Percentiles rank a stretch among this genome's conserved stretches.
These are phyloP conservation scores for Microchirus variegatus DNA, from an alignment of 2,797 vertebrate genomes.

Conservation along the genomic window DNA sequence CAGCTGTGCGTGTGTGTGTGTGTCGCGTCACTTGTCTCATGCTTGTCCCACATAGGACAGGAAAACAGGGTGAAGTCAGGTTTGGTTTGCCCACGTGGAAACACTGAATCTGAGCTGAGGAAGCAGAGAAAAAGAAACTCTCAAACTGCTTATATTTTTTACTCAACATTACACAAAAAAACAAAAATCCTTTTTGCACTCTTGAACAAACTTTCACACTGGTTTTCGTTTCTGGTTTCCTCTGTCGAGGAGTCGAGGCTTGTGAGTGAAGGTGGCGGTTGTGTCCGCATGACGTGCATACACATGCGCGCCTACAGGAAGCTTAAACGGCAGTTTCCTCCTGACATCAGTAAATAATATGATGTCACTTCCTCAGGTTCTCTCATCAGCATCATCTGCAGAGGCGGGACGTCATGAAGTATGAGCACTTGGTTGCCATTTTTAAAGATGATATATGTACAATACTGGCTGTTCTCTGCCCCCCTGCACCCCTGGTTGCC, in stretches of 20 bases:
- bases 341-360: background rate
- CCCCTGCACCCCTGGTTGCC: too few species aligned
- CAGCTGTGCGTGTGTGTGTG: slow-evolving; percentile 47
- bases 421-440: too few species aligned
- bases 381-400: too few species aligned
- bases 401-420: too few species aligned
- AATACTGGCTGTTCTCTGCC: too few species aligned
- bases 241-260: slow-evolving; percentile 1
- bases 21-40: slow-evolving; percentile 27
- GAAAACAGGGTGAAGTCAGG: slow-evolving; percentile 45
- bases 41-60: slow-evolving; percentile 58
- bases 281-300: too few species aligned
- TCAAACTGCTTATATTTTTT: slow-evolving; percentile 3
- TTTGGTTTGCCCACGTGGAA: slow-evolving; percentile 64
- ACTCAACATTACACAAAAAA: background rate
- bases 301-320: too few species aligned
- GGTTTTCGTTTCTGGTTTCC: slow-evolving; percentile 38
- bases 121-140: slow-evolving; percentile 19
- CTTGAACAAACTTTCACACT: slow-evolving; percentile 9
- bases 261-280: slow-evolving; percentile 14
- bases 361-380: slow-evolving; percentile 17
- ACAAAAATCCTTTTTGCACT: background rate
- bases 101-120: slow-evolving; percentile 12
- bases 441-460: too few species aligned
- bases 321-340: slow-evolving; percentile 8